These are phyloP conservation scores for Anser brachyrhynchus DNA, from an alignment of 2,113 vertebrate genomes.

Conservation along the genomic window DNA sequence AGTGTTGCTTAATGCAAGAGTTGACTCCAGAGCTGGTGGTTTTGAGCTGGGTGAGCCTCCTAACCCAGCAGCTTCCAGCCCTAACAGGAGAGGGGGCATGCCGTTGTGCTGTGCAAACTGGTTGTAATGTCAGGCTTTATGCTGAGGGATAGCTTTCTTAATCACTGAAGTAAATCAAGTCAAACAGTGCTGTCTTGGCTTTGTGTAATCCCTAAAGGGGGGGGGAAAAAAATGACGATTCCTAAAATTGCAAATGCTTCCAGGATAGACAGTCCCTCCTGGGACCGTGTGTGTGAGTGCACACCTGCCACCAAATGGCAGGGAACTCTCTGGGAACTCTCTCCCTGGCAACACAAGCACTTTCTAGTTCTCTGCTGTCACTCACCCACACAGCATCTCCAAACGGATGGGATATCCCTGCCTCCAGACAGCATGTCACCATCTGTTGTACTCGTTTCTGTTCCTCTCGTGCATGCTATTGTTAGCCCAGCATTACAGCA, in stretches of 20 bases:
- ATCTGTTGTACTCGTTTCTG: background rate
- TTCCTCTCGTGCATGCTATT: accelerated
- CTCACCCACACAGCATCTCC: background rate
- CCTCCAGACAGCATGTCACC: constrained; percentile 6
- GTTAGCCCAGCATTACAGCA: background rate
- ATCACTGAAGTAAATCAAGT: background rate
- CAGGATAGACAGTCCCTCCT: background rate
- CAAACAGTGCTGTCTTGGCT: background rate
- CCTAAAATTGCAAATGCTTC: background rate
- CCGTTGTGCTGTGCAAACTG: background rate
- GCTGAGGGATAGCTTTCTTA: background rate
- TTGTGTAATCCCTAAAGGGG: background rate
- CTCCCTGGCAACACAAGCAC: constrained; percentile 2
- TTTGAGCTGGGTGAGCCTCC: background rate
- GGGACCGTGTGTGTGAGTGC: background rate
- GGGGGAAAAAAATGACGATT: background rate
- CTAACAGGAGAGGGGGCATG: background rate
- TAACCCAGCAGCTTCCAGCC: background rate
- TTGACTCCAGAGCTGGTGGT: background rate
- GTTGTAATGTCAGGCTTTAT: background rate
- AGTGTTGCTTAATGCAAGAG: background rate
- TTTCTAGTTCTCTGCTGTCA: background rate
- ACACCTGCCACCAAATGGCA: background rate
- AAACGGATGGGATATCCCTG: constrained; percentile 53
- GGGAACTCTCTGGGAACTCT: background rate